A percentile compares a stretch with the other conserved stretches of the same genome.
Evolutionary conservation across 2,797 vertebrate species (phyloP).

Genomic region (Anguilla obscura): DNA sequence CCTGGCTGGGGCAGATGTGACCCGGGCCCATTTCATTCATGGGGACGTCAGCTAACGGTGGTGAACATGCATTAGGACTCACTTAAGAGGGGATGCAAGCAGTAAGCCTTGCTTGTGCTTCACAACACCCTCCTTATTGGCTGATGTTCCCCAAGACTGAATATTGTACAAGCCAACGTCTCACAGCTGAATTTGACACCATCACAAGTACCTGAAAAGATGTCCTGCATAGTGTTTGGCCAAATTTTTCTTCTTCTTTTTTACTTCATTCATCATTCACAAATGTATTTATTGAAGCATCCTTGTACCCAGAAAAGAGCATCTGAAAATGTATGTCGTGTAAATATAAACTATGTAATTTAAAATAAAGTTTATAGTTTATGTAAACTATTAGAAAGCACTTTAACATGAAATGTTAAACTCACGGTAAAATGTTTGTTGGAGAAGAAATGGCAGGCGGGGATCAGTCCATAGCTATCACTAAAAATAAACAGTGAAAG

Average conservation of each 20-base stretch:
- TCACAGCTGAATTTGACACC: background rate
- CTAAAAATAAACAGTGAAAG: background rate
- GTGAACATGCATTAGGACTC: background rate
- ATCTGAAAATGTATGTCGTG: conserved; percentile 49
- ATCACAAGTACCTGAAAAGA: background rate
- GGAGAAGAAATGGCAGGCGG: background rate
- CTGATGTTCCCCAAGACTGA: background rate
- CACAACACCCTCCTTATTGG: background rate
- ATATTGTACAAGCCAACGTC: background rate
- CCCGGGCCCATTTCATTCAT: background rate
- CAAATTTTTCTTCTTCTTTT: background rate
- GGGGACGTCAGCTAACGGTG: background rate
- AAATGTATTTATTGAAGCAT: conserved; percentile 59
- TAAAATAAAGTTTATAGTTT: conserved; percentile 56
- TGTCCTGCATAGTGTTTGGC: background rate
- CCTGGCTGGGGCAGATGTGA: conserved; percentile 67
- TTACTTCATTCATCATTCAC: conserved; percentile 27
- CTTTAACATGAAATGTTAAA: background rate
- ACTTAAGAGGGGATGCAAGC: background rate
- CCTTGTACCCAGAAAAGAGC: conserved; percentile 41
- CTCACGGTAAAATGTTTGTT: background rate
- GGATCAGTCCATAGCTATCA: background rate
- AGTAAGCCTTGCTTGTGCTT: background rate
- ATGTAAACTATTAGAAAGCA: background rate
- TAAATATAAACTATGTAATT: conserved; percentile 58